Evolutionary conservation across 35 echinoderm and acorn worm species (phyloP).

Genomic region (Heliocidaris tuberculata): DNA sequence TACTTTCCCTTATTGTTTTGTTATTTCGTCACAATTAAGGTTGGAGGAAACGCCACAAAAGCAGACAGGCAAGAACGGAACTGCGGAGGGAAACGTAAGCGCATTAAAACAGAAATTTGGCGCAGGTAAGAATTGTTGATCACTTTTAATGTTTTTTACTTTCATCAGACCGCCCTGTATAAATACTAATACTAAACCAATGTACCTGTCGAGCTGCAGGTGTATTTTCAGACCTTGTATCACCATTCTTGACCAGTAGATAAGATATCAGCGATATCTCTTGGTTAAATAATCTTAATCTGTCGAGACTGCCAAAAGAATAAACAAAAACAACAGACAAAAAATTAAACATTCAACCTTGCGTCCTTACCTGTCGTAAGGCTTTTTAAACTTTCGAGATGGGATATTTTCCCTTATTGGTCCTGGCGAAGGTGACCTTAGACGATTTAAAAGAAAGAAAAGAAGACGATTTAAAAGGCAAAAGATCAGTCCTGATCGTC

Average conservation of each 20-base stretch:
- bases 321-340: no score
- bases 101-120: conserved; percentile 30
- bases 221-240: background rate
- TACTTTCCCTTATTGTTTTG: background rate
- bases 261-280: background rate
- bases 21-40: background rate
- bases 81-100: background rate
- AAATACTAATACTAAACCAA: background rate
- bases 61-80: background rate
- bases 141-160: no score
- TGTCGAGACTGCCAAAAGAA: background rate
- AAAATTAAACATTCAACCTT: no score
- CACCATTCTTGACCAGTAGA: background rate
- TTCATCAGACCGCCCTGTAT: background rate
- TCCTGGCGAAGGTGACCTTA: no score
- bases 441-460: no score
- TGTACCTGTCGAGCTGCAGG: background rate
- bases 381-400: no score
- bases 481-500: no score
- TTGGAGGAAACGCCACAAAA: conserved; percentile 24
- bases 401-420: no score
- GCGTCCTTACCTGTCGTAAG: no score
- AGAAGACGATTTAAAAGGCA: no score
- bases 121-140: background rate
- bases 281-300: background rate